A percentile compares a stretch with the other conserved stretches of the same genome.
Conservation (phyloP, 1,140 invertebrate genomes). For the Drosophila novamexicana region DNA sequence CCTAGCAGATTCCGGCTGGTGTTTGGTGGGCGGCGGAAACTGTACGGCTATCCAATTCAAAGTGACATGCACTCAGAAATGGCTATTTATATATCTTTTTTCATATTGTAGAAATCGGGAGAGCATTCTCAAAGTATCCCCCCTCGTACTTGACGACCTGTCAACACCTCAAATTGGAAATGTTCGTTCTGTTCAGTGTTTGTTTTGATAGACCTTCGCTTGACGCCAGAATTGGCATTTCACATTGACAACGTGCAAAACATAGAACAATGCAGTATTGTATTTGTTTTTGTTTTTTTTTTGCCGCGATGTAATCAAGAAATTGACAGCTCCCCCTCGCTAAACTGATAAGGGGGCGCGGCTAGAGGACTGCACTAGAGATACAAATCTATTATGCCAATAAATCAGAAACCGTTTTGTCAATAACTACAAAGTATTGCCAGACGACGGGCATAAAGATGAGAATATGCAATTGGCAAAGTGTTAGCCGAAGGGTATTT, state of each 20-base stretch:
- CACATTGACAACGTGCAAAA: constrained; percentile 23
- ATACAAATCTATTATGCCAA: constrained; percentile 57
- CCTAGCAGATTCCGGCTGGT: constrained; percentile 36
- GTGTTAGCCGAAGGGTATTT: not conserved
- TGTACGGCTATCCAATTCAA: constrained; percentile 43
- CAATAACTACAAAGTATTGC: constrained; percentile 53
- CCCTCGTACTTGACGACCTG: constrained; percentile 49
- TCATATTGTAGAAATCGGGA: constrained; percentile 16
- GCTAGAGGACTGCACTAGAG: not conserved
- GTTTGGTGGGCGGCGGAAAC: constrained; percentile 32
- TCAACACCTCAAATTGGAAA: constrained; percentile 61
- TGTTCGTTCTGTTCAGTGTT: constrained; percentile 36
- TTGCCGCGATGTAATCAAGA: constrained; percentile 52
- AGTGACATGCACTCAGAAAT: constrained; percentile 61
- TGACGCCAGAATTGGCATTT: constrained; percentile 44
- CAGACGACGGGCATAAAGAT: not conserved
- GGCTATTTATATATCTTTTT: constrained; percentile 43
- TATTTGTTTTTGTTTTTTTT: constrained; percentile 52
- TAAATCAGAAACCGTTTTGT: constrained; percentile 67
- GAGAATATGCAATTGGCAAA: constrained; percentile 6
- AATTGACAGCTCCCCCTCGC: constrained; percentile 12
- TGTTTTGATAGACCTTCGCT: constrained; percentile 68
- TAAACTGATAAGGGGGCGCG: not conserved
- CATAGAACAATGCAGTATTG: constrained; percentile 55
- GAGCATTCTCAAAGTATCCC: constrained; percentile 7